Base-by-base conservation (phyloP, 2,888 invertebrate species). In the Melieria omissa region DNA sequence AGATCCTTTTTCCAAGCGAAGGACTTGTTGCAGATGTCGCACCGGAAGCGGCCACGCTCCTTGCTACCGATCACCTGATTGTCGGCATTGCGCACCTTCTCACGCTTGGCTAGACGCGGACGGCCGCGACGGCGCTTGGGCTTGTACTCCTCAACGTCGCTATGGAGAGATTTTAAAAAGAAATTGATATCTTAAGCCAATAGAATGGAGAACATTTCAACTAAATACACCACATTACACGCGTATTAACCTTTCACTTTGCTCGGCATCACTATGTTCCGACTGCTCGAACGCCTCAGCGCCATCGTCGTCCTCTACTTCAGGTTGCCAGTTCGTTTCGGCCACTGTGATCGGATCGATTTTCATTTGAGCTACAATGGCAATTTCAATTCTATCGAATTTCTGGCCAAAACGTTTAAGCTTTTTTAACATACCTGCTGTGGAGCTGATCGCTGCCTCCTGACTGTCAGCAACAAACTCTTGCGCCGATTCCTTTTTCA, bases 1-100 rank as follows among this genome's bases (percentile, higher is more conserved):
- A 85, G 78, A 74, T 85, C 85, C 10, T 84, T 84, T 47, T 81
- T 79, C 80, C 84, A 83, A 0, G 84, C 83, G 64, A 86, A 86
- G 0, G 82, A 81, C 74, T 85, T 84, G 29, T 77, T 79, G 54
- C 86, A 86, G n/a, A 78, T 78, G 4, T 80, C 75, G 44, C 86
- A 86, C 0, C 74, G 79, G 71, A 81, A 81, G 4, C 85, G 81
- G 0, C 80, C 82, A 3, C 82, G 80, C 0, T 78, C 74, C 12
- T 76, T 57, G 44, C 10, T 41, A 46, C 75, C 78, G 4, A 66
- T 62, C 0, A 74, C 45, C 7, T 73, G 70, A 29, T 29, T 29
- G 29, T 29, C 29, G 29, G 29, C 29, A 29, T 29, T 29, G 29
- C 29, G 29, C 29, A 29, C 29, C 29, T 29, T 29, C 3, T 71